Percentiles rank a stretch among this genome's conserved stretches.
These are phyloP conservation scores for Dioctria rufipes DNA, from an alignment of 2,888 invertebrate species.

Conservation along the genomic window DNA sequence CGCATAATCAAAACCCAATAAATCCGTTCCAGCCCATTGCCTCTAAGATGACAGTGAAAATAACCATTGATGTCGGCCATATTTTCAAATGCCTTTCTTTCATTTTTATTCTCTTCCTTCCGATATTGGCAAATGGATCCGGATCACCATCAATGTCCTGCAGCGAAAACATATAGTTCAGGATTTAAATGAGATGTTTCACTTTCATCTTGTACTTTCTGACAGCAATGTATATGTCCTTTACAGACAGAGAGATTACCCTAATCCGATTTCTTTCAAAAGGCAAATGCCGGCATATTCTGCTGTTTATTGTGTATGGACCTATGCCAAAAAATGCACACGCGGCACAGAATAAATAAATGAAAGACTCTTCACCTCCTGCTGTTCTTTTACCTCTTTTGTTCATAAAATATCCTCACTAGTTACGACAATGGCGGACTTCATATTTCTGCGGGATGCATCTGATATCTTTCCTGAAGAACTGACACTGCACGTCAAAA, in stretches of 20 bases:
- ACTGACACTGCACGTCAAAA: slow-evolving; percentile 30
- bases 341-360: slow-evolving; percentile 2
- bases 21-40: slow-evolving; percentile 49
- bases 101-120: background rate
- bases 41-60: background rate
- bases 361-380: slow-evolving; percentile 1
- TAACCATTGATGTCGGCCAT: too few species aligned
- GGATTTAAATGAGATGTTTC: slow-evolving; percentile 45
- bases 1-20: slow-evolving; percentile 56
- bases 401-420: background rate
- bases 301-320: background rate
- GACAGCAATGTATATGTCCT: too few species aligned
- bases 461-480: background rate
- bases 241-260: too few species aligned
- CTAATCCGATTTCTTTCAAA: too few species aligned
- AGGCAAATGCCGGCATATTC: too few species aligned
- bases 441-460: slow-evolving; percentile 10
- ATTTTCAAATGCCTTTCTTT: too few species aligned
- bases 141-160: slow-evolving; percentile 12
- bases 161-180: slow-evolving; percentile 27
- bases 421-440: background rate
- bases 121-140: background rate
- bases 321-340: slow-evolving; percentile 26
- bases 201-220: too few species aligned
- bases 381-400: slow-evolving; percentile 14